phyloP scores from a whole-genome alignment of 1,140 invertebrate genomes.

The Zaprionus ornatus region DNA sequence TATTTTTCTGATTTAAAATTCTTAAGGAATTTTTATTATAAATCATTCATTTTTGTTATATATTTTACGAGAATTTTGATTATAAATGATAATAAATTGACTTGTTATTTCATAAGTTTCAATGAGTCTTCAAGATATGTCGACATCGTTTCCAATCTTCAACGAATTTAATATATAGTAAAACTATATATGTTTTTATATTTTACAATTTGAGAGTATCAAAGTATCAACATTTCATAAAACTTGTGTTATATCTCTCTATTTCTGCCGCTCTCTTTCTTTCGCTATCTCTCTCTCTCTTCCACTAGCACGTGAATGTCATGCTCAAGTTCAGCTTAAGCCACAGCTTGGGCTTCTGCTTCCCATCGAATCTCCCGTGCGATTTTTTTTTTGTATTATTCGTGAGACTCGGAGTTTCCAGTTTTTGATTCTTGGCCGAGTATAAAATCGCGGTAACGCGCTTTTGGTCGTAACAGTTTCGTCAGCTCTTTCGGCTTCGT shows the following conservation, averaged over 20 bases:
- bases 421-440: constrained; percentile 72
- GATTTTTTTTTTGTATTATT: neutral
- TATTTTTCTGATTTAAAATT: too few species aligned
- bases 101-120: too few species aligned
- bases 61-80: too few species aligned
- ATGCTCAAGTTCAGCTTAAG: constrained; percentile 63
- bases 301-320: constrained; percentile 59
- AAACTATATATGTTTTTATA: neutral
- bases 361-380: constrained; percentile 16
- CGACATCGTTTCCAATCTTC: too few species aligned
- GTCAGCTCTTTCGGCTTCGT: constrained; percentile 66
- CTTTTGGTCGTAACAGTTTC: constrained; percentile 77
- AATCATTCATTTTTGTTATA: too few species aligned
- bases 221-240: neutral
- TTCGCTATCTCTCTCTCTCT: constrained; percentile 1
- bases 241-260: neutral
- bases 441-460: constrained; percentile 68
- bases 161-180: too few species aligned
- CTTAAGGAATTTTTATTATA: too few species aligned
- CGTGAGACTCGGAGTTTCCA: constrained; percentile 40
- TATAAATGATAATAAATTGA: too few species aligned
- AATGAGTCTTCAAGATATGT: too few species aligned
- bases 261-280: constrained; percentile 1
- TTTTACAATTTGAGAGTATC: constrained; percentile 1
- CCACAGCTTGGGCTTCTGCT: neutral